Conservation (phyloP, 2,113 vertebrate species). For the Podarcis muralis region DNA sequence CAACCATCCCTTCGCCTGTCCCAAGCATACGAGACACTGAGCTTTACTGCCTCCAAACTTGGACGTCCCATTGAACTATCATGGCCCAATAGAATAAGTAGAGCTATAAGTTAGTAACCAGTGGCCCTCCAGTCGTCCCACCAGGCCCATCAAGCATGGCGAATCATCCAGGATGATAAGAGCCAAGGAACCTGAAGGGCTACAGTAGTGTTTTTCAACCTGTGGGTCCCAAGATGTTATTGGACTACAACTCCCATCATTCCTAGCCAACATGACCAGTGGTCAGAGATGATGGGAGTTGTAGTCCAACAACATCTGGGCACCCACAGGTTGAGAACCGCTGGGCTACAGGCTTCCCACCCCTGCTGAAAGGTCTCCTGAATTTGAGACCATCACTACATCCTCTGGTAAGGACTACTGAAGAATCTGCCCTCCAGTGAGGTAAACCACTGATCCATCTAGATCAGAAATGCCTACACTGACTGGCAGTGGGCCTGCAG, state of each 20-base stretch:
- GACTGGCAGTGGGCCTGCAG: too few relatives aligned
- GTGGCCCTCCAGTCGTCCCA: background rate
- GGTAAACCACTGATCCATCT: too few relatives aligned
- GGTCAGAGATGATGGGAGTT: too few relatives aligned
- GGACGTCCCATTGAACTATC: background rate
- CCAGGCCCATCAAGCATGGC: background rate
- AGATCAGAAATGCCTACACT: too few relatives aligned
- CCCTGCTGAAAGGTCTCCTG: background rate
- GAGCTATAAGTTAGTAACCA: background rate
- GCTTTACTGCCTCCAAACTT: background rate
- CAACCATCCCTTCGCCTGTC: background rate
- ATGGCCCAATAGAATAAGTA: background rate
- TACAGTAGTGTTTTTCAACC: too few relatives aligned
- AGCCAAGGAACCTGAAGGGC: background rate
- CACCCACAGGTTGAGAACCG: too few relatives aligned
- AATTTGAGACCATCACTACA: background rate
- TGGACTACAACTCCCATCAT: too few relatives aligned
- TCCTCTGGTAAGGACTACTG: background rate
- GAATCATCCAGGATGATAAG: background rate
- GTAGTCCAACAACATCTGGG: too few relatives aligned
- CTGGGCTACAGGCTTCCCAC: background rate
- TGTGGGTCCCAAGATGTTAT: too few relatives aligned
- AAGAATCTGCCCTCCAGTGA: too few relatives aligned
- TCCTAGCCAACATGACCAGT: too few relatives aligned
- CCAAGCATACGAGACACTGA: background rate